phyloP scores from a whole-genome alignment of 2,797 vertebrate genomes.

The Selene dorsalis region DNA sequence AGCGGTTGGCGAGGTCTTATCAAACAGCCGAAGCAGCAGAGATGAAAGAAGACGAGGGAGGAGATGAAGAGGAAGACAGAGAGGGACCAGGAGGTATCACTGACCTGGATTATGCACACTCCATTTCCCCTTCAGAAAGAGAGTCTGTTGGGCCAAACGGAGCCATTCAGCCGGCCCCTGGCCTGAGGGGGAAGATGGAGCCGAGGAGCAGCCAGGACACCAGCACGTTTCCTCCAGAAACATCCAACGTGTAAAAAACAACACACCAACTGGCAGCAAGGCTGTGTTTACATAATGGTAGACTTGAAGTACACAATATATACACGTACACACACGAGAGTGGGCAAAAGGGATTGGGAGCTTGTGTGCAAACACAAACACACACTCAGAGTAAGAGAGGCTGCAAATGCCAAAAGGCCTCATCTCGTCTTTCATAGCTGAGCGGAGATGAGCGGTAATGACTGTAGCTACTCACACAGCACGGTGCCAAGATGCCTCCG shows the following conservation, averaged over 20 bases:
- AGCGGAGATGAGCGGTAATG: slow-evolving; percentile 62
- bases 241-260: slow-evolving; percentile 13
- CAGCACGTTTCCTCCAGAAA: slow-evolving; percentile 26
- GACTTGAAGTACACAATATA: not conserved
- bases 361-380: slow-evolving; percentile 15
- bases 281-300: not conserved
- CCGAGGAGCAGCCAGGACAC: slow-evolving; percentile 36
- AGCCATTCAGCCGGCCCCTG: slow-evolving; percentile 59
- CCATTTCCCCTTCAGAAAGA: slow-evolving; percentile 79
- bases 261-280: not conserved
- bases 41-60: slow-evolving; percentile 28
- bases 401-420: slow-evolving; percentile 52
- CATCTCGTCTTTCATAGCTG: slow-evolving; percentile 63
- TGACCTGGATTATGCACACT: slow-evolving; percentile 73
- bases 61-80: slow-evolving; percentile 35
- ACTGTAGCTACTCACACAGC: slow-evolving; percentile 51
- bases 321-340: not conserved
- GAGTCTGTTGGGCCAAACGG: slow-evolving; percentile 60
- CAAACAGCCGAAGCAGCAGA: slow-evolving; percentile 28
- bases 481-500: slow-evolving; percentile 38
- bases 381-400: slow-evolving; percentile 8
- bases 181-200: slow-evolving; percentile 55
- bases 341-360: not conserved
- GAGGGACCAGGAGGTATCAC: slow-evolving; percentile 60
- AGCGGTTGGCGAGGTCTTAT: not conserved